Evolutionary conservation across 2,797 vertebrate species (phyloP), one percentile per base, ranked within the genome.

Genomic region (Microhierax caerulescens): DNA sequence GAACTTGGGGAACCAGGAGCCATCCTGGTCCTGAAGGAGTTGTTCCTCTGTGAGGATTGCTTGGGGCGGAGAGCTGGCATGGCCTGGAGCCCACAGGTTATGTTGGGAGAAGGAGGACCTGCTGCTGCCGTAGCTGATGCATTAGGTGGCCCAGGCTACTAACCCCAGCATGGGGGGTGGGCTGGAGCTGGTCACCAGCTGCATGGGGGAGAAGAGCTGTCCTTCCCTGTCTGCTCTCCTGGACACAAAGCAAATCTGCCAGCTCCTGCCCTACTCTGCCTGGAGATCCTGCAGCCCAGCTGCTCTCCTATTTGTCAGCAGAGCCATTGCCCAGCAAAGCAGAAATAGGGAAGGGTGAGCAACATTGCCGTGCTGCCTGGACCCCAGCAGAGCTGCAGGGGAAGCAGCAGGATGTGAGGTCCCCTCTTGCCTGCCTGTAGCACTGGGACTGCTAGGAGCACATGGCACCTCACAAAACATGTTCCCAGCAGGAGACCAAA

Each of bases 321-420:
- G 70, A 27, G 53, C 36, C 20, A 6, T 10, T 5, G 24, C 61
- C 13, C 5, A 5, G 65, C 24, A 10, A 17, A 5, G 41, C 0
- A 7, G 25, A 21, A 18, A 2, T 70, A 36, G 34, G 63, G 53
- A 60, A 53, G 32, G 21, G 23, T 0, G 3, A 37, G 8, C 3
- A 2, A 34, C 0, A 1, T 30, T 53, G 54, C 25, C 0, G 0
- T 28, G 45, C 39, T 13, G 3, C 51, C 23, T 2, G 24, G 51
- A 18, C 25, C 45, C 6, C 28, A 12, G 23, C 34, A 48, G 37
- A 27, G 48, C 17, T 18, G 37, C 19, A 18, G 50, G 64, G 32
- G 18, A 39, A 56, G 70, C 75, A 54, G 64, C 1, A 0, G 57
- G 36, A 57, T 18, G 4, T 28, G 80, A 41, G 59, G 41, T 43